These are phyloP conservation scores for Zoanthus sociatus DNA, from an alignment of 92 coral and sea anemone species.

Conservation along the genomic window DNA sequence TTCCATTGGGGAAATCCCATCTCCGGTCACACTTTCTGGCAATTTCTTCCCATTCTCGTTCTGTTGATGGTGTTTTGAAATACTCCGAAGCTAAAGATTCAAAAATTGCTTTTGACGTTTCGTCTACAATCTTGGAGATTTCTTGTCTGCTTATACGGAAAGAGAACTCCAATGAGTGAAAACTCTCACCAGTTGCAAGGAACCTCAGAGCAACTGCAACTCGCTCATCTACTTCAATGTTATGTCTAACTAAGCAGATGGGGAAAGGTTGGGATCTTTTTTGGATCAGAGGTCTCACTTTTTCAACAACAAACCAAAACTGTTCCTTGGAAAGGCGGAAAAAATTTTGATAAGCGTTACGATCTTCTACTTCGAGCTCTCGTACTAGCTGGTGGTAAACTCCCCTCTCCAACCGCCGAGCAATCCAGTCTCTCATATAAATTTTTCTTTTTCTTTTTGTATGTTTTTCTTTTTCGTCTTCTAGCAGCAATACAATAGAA, in stretches of 20 bases:
- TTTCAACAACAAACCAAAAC: conserved; percentile 5
- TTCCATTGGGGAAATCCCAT: conserved; percentile 40
- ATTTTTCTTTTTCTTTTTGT: conserved; percentile 21
- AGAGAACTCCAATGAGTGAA: conserved; percentile 45
- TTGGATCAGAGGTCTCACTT: background rate
- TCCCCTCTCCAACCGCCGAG: conserved; percentile 26
- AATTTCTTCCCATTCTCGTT: conserved; percentile 7
- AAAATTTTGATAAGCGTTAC: background rate
- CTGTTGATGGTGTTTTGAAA: conserved; percentile 23
- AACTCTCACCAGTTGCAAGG: background rate
- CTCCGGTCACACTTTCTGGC: background rate
- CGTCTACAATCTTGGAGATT: conserved; percentile 46
- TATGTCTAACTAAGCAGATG: background rate
- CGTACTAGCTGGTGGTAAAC: conserved; percentile 55
- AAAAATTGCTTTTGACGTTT: conserved; percentile 24
- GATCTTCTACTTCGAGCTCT: background rate
- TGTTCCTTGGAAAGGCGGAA: conserved; percentile 5
- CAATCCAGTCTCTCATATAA: conserved; percentile 33
- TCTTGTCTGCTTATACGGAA: conserved; percentile 50
- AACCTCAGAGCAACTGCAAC: background rate
- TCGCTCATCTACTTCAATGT: conserved; percentile 1
- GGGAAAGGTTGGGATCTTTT: background rate
- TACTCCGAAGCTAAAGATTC: conserved; percentile 16
- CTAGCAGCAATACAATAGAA: background rate
- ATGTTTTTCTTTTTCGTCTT: background rate